These are phyloP conservation scores for Oscarella lobularis DNA, from an alignment of 37 sponge, comb jelly and placozoan genomes.

Conservation along the genomic window DNA sequence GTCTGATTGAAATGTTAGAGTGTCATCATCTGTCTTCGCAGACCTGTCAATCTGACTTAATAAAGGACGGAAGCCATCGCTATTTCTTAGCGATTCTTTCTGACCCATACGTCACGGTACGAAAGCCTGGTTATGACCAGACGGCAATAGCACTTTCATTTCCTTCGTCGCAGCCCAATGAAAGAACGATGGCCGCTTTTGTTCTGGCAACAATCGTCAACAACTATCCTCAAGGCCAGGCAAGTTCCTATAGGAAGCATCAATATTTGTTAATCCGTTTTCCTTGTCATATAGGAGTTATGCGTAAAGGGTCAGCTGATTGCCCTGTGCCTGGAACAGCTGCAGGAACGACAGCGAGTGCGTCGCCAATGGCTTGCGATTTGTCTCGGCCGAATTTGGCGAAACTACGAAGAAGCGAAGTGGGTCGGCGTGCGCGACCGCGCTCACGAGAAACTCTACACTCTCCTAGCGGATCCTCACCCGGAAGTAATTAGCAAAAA, in stretches of 20 bases:
- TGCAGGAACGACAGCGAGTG: conserved; percentile 59
- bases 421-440: conserved; percentile 70
- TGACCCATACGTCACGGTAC: conserved; percentile 18
- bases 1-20: neutral
- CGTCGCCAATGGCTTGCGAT: conserved; percentile 54
- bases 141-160: no score
- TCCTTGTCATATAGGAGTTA: conserved; percentile 27
- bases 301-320: conserved; percentile 50
- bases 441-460: conserved; percentile 75
- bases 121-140: no score
- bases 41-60: conserved; percentile 73
- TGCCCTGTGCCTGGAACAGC: conserved; percentile 46
- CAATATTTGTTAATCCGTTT: neutral
- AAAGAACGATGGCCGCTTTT: conserved; percentile 83
- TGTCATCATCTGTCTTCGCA: conserved; percentile 2
- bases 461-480: conserved; percentile 61
- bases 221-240: conserved; percentile 61
- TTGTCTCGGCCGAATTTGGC: conserved; percentile 85
- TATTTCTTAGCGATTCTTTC: conserved; percentile 70
- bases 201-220: conserved; percentile 53
- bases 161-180: conserved; percentile 35
- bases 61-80: conserved; percentile 63
- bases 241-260: no score
- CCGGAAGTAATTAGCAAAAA: conserved; percentile 57
- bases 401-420: conserved; percentile 60